These are phyloP conservation scores for Pagrus major DNA, from an alignment of 2,113 vertebrate species.

Conservation along the genomic window DNA sequence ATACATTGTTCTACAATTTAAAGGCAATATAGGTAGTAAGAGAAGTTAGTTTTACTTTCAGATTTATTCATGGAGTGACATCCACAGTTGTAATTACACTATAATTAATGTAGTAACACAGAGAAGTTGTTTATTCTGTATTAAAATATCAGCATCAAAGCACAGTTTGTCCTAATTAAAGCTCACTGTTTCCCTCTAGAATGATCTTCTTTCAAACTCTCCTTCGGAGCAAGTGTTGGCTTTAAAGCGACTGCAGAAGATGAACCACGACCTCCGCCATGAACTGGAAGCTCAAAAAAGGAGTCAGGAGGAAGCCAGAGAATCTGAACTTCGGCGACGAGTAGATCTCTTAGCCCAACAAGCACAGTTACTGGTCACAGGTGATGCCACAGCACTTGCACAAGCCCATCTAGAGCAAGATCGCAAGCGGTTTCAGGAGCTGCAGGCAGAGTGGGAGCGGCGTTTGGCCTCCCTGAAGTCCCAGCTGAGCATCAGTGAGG, in stretches of 20 bases:
- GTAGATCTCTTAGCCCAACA: constrained; percentile 90
- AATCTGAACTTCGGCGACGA: constrained; percentile 88
- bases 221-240: constrained; percentile 84
- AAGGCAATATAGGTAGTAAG: neutral
- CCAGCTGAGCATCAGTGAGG: constrained; percentile 83
- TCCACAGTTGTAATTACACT: too few relatives aligned
- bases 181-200: constrained; percentile 88
- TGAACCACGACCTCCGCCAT: constrained; percentile 88
- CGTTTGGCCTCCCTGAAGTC: constrained; percentile 80
- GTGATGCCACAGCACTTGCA: constrained; percentile 69
- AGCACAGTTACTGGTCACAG: constrained; percentile 77
- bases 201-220: constrained; percentile 73
- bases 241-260: constrained; percentile 89
- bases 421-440: constrained; percentile 50
- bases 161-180: constrained; percentile 12
- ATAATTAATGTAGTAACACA: neutral
- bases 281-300: constrained; percentile 89
- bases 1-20: neutral
- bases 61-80: neutral
- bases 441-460: constrained; percentile 58
- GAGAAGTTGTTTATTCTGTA: neutral
- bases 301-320: constrained; percentile 90
- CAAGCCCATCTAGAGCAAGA: constrained; percentile 73
- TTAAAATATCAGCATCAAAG: neutral
- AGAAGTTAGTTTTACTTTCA: neutral